Percentiles rank a stretch among this genome's conserved stretches.
phyloP scores from a whole-genome alignment of 2,797 vertebrate species.

The Acrossocheilus fasciatus region DNA sequence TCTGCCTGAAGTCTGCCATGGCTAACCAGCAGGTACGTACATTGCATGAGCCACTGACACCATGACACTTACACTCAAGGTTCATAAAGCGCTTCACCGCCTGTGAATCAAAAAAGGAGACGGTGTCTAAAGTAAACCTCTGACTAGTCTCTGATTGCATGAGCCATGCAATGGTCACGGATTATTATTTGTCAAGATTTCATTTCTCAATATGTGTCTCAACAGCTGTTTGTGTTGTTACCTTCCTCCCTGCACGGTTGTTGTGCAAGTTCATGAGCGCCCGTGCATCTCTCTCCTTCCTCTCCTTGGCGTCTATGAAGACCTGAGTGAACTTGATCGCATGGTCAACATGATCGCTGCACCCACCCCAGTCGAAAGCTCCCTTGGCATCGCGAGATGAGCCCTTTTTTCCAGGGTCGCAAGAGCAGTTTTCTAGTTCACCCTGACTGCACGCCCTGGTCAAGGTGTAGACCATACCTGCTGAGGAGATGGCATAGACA shows the following conservation, averaged over 20 bases:
- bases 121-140: background rate
- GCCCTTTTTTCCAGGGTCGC: slow-evolving; percentile 92
- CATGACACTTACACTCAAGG: slow-evolving; percentile 96
- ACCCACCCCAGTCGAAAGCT: slow-evolving; percentile 93
- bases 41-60: slow-evolving; percentile 93
- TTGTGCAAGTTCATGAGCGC: slow-evolving; percentile 97
- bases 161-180: slow-evolving; percentile 2
- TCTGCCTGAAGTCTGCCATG: slow-evolving; percentile 93
- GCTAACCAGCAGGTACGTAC: slow-evolving; percentile 95
- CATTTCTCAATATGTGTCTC: slow-evolving; percentile 28
- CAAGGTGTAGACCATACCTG: slow-evolving; percentile 93
- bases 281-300: slow-evolving; percentile 88
- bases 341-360: slow-evolving; percentile 94
- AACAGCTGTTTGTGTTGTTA: slow-evolving; percentile 60
- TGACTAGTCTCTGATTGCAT: slow-evolving; percentile 1
- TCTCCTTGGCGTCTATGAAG: slow-evolving; percentile 93
- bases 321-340: slow-evolving; percentile 90
- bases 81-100: slow-evolving; percentile 94
- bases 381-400: slow-evolving; percentile 86
- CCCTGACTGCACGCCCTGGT: slow-evolving; percentile 95
- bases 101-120: slow-evolving; percentile 69
- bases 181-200: slow-evolving; percentile 30
- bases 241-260: slow-evolving; percentile 94
- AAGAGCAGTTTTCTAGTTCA: slow-evolving; percentile 93
- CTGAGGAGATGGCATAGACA: slow-evolving; percentile 95